Base-by-base conservation (phyloP, 2,888 invertebrate species). In the Apeira syringaria region DNA sequence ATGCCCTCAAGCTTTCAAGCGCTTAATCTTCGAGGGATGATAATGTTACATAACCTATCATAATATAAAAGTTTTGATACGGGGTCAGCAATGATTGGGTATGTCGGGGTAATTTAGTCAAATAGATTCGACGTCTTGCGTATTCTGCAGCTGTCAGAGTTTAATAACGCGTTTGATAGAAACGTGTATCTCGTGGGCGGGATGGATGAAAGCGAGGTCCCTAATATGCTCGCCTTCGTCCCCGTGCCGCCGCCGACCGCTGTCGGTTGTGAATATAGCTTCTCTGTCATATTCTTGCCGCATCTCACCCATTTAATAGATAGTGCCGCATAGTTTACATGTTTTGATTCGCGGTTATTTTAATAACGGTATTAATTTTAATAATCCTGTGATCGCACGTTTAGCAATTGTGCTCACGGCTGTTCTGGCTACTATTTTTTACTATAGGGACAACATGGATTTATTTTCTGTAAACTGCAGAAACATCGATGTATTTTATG, bases 131-230 rank as follows among this genome's bases (percentile, higher is more conserved):
- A 58, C 63, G 51, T 61, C 58, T 70, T 68, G 69, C 59, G 64
- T 68, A 74, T 72, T 72, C 69, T 74, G 61, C 73, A 66, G 67
- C 72, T 74, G 71, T 68, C 48, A 60, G 65, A 76, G 77, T 80
- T 81, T 82, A 83, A 83, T 83, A 84, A 77, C 75, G 69, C 67
- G 64, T 78, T 76, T 80, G 77, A 80, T 82, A 80, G 79, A 80
- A 81, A 80, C 76, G 71, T 75, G 76, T 76, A 76, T 76, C 68
- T 41, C 61, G 64, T 67, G 28, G 64, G 53, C 59, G 73, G 74
- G 71, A 69, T 60, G 69, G 73, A 73, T 81, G 74, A 77, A 81
- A 79, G 68, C 63, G 73, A 62, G 68, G 68, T 36, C 62, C 70
- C 68, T 80, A 80, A 83, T 83, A 80, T 62, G 71, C 38, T 37